Base-by-base conservation (phyloP, 1,140 invertebrate species). In the Homalodisca vitripennis region DNA sequence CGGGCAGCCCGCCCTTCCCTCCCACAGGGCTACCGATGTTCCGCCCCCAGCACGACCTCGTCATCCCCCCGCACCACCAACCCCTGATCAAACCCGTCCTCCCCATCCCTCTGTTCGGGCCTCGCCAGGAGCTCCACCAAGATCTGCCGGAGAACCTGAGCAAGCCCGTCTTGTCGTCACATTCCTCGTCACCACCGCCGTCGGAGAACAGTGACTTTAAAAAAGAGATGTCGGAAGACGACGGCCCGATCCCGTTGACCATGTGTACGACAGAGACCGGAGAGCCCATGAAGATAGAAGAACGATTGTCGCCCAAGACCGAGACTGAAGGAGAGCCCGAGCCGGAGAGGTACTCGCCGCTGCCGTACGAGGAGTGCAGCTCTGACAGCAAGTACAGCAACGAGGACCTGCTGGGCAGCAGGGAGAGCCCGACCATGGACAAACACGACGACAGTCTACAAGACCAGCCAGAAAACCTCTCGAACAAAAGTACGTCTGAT, bases 381-480 rank as follows among this genome's bases (percentile, higher is more conserved):
- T 87, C 89, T 79, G 89, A 90, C 71, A 91, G 88, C 72, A 88
- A 87, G 76, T 87, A 86, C 80, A 82, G 79, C 72, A 85, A 84
- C 76, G 87, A 87, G 68, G 86, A 87, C 76, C 84, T 87, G 78
- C 86, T 83, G 26, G 83, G 84, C 71, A 81, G 80, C 71, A 72
- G 71, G 32, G 77, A 80, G 26, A 77, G 76, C 66, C 73, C 73
- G 26, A 69, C 70, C 26, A 77, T 77, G 53, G 74, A 80, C 70
- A 87, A 89, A 75, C 83, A 81, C 29, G 86, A 89, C 74, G 84
- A 86, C 67, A 83, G 84, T 65, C 79, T 84, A 69, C 89, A 90
- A 73, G 90, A 92, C 70, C 89, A 92, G 79, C 91, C 91, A 67
- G 90, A 92, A 77, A 92, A 92, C 79, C 81, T 92, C 68, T 92